These are phyloP conservation scores for Montipora sp. DNA, from an alignment of 64 coral and sea anemone genomes.

Conservation along the genomic window DNA sequence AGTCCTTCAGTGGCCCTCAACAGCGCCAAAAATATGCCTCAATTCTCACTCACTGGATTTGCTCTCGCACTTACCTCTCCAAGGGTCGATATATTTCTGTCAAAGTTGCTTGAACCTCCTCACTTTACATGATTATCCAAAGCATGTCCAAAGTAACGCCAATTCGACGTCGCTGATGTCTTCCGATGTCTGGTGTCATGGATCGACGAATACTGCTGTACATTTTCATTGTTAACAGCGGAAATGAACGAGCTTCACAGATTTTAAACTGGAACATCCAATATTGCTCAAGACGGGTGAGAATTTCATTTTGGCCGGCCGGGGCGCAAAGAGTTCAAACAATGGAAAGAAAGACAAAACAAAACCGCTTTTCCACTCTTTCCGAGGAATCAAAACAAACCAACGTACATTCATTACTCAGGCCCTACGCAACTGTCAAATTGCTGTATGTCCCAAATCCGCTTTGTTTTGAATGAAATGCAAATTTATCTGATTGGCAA, in stretches of 20 bases:
- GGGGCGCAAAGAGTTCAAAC: not conserved
- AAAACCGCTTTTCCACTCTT: slow-evolving; percentile 38
- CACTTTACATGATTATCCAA: slow-evolving; percentile 52
- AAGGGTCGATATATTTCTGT: slow-evolving; percentile 16
- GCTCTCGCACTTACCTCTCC: not conserved
- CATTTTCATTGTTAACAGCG: slow-evolving; percentile 11
- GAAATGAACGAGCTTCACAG: slow-evolving; percentile 27
- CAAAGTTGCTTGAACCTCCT: not conserved
- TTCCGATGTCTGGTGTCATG: slow-evolving; percentile 35
- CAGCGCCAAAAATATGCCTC: slow-evolving; percentile 36
- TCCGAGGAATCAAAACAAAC: slow-evolving; percentile 8
- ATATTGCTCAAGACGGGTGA: not conserved
- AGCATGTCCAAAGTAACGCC: slow-evolving; percentile 23
- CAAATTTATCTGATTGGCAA: not conserved
- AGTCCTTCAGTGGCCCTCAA: slow-evolving; percentile 35
- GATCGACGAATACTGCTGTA: not conserved
- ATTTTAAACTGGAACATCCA: slow-evolving; percentile 36
- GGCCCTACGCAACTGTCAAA: slow-evolving; percentile 52
- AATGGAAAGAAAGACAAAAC: not conserved
- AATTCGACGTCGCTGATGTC: slow-evolving; percentile 25
- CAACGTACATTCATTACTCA: not conserved
- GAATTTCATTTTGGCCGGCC: not conserved
- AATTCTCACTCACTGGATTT: not conserved
- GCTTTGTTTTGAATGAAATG: not conserved
- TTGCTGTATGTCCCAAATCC: not conserved